Conservation (phyloP, 2,888 invertebrate genomes). For the Eurytoma californica region DNA sequence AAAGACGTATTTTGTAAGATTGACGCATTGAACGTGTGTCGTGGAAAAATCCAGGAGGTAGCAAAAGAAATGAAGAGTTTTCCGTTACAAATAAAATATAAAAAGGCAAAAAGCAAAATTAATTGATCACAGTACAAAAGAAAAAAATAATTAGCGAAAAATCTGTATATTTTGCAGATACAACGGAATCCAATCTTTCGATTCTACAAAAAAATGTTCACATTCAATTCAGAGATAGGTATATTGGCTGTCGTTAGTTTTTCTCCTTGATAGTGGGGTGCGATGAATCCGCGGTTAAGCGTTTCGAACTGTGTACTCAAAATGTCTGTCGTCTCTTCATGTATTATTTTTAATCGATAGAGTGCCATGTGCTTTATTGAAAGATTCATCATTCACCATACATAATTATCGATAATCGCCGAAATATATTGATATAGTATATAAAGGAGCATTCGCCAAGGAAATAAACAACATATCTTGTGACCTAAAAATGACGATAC, state of each 20-base stretch:
- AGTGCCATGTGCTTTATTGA: conserved; percentile 58
- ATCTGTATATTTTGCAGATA: conserved; percentile 31
- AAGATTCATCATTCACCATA: conserved; percentile 57
- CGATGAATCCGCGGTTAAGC: conserved; percentile 29
- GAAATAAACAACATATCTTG: conserved; percentile 75
- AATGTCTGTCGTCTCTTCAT: conserved; percentile 46
- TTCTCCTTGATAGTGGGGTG: conserved; percentile 5
- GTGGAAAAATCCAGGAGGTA: background rate
- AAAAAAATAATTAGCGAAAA: conserved; percentile 27
- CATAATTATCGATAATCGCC: conserved; percentile 55
- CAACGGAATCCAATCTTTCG: conserved; percentile 1
- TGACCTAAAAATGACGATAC: conserved; percentile 85
- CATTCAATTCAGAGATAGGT: conserved; percentile 7
- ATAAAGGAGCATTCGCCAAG: conserved; percentile 64
- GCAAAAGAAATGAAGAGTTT: background rate
- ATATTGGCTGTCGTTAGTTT: background rate
- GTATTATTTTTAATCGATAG: conserved; percentile 53
- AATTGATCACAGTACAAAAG: background rate
- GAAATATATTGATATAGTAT: conserved; percentile 58
- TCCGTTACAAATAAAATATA: background rate
- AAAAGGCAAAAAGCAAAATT: background rate
- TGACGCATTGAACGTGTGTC: background rate
- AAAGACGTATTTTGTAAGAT: background rate
- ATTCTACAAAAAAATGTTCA: conserved; percentile 10
- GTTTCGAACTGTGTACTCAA: conserved; percentile 22